Conservation (phyloP, 2,888 invertebrate species). For the Resseliella maxima region DNA sequence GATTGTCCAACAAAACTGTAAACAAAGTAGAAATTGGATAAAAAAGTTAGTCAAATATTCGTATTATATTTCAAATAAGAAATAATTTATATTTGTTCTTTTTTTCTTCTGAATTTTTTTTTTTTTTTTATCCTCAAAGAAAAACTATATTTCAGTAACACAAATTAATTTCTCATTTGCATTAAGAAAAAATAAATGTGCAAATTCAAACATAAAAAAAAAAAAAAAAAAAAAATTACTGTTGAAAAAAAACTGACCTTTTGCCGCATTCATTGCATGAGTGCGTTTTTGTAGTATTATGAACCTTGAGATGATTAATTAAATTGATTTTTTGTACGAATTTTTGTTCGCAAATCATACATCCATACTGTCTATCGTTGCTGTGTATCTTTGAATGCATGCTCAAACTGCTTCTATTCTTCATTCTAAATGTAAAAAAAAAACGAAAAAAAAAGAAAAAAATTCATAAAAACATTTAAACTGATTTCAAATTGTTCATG, state of each 20-base stretch:
- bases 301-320: conserved; percentile 66
- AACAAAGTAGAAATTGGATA: background rate
- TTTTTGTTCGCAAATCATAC: conserved; percentile 68
- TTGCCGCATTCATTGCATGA: conserved; percentile 67
- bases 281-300: conserved; percentile 66
- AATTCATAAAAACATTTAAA: background rate
- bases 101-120: background rate
- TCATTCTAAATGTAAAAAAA: conserved; percentile 61
- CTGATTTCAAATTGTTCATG: background rate
- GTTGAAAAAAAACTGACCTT: conserved; percentile 60
- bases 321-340: conserved; percentile 68
- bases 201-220: background rate
- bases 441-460: background rate
- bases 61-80: background rate
- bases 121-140: too few species aligned
- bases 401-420: conserved; percentile 67
- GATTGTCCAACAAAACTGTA: conserved; percentile 66
- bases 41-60: background rate
- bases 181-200: background rate
- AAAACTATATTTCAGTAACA: too few species aligned
- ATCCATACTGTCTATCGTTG: conserved; percentile 67
- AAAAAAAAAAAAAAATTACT: background rate
- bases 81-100: background rate
- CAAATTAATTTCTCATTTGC: too few species aligned
- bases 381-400: conserved; percentile 68